A percentile compares a stretch with the other conserved stretches of the same genome.
Conservation (phyloP, 53 echinoderm and acorn worm species). For the Temnopleurus reevesii region DNA sequence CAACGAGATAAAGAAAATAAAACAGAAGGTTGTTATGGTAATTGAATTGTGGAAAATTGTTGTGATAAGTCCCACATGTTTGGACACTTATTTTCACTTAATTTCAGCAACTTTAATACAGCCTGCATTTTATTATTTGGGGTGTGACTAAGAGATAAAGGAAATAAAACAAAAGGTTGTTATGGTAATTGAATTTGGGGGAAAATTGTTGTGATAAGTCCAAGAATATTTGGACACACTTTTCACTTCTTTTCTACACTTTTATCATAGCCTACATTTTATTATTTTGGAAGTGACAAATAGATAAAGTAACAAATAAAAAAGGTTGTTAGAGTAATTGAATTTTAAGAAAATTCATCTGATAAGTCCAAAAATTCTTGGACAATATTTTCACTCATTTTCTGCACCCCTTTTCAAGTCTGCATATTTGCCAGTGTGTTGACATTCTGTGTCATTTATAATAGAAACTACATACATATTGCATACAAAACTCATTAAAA, state of each 20-base stretch:
- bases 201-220: background rate
- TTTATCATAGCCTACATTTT: background rate
- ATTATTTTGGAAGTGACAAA: background rate
- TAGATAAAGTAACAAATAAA: background rate
- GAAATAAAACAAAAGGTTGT: background rate
- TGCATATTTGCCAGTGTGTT: too few relatives aligned
- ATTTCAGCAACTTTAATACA: background rate
- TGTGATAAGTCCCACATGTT: background rate
- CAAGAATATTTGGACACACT: background rate
- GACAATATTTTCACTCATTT: too few relatives aligned
- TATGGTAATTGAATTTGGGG: background rate
- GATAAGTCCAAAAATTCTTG: too few relatives aligned
- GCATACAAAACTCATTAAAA: too few relatives aligned
- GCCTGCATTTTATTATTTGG: background rate
- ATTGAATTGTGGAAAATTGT: background rate
- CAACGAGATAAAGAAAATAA: background rate
- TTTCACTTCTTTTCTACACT: background rate
- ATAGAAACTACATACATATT: too few relatives aligned
- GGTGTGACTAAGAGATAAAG: background rate
- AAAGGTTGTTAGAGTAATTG: constrained; percentile 6
- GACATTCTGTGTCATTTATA: too few relatives aligned
- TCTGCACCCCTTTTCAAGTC: too few relatives aligned
- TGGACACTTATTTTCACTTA: too few relatives aligned
- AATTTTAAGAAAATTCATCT: too few relatives aligned
- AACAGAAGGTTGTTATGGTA: constrained; percentile 3